A percentile compares a stretch with the other conserved stretches of the same genome.
Conservation (phyloP, 2,888 invertebrate species). For the Callyntrura sp. region DNA sequence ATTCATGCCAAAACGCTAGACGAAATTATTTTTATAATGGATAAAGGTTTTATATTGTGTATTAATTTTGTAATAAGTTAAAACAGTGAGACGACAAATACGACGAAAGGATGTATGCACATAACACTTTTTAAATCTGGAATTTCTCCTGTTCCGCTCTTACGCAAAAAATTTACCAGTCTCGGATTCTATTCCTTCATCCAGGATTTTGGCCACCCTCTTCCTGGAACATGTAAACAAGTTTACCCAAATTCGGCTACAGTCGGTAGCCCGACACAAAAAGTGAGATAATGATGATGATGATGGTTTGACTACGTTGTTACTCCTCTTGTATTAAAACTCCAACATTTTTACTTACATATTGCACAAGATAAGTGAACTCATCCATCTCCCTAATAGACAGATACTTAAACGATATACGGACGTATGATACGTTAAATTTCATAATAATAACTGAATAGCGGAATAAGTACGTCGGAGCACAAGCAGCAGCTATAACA, state of each 20-base stretch:
- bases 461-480: no score
- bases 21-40: no score
- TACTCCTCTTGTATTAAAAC: slow-evolving; percentile 52
- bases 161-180: no score
- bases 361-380: slow-evolving; percentile 43
- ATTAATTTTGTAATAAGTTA: no score
- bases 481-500: slow-evolving; percentile 20
- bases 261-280: slow-evolving; percentile 31
- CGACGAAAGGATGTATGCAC: no score
- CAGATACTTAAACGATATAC: slow-evolving; percentile 17
- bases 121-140: no score
- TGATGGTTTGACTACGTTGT: slow-evolving; percentile 50
- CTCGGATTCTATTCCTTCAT: background rate
- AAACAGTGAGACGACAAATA: no score
- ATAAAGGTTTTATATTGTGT: no score
- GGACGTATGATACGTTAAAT: slow-evolving; percentile 17
- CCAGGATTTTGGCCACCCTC: background rate
- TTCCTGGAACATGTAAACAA: background rate
- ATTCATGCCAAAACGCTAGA: no score
- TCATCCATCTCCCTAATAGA: slow-evolving; percentile 45
- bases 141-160: no score
- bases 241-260: background rate
- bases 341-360: slow-evolving; percentile 48
- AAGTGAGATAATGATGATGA: slow-evolving; percentile 34
- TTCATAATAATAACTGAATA: slow-evolving; percentile 45